Evolutionary conservation across 2,888 invertebrate species (phyloP).

Genomic region (Maniola hyperantus): DNA sequence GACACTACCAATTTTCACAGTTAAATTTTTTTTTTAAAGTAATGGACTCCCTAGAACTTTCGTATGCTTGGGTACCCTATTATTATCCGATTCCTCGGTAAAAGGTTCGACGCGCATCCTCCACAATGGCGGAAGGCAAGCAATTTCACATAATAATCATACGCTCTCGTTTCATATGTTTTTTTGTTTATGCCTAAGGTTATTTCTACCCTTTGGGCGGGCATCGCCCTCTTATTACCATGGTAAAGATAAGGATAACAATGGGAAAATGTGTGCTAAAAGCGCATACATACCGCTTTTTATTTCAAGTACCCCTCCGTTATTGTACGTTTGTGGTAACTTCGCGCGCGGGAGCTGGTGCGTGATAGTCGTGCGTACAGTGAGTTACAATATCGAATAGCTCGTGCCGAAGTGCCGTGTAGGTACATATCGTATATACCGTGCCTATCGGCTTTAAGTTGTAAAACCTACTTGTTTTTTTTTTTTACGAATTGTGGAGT

Average conservation of each 20-base stretch:
- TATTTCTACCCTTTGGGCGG: conserved; percentile 55
- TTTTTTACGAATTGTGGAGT: too few species aligned
- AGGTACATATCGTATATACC: too few species aligned
- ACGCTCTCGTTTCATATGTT: conserved; percentile 55
- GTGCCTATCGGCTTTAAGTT: too few species aligned
- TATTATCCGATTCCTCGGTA: conserved; percentile 68
- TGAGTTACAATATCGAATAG: too few species aligned
- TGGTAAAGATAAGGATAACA: conserved; percentile 45
- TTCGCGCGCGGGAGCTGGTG: too few species aligned
- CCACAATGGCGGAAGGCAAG: conserved; percentile 54
- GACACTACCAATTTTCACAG: too few species aligned
- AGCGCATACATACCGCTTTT: conserved; percentile 19
- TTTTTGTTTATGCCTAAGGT: conserved; percentile 60
- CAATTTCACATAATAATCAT: conserved; percentile 61
- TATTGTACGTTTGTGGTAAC: conserved; percentile 19
- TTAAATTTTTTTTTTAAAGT: too few species aligned
- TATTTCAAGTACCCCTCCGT: conserved; percentile 14
- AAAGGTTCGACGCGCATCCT: conserved; percentile 55
- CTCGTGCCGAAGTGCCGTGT: too few species aligned
- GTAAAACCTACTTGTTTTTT: too few species aligned
- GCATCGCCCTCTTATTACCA: conserved; percentile 48
- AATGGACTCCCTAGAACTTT: background rate
- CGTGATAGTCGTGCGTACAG: too few species aligned
- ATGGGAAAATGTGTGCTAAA: conserved; percentile 17
- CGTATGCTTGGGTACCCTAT: conserved; percentile 44